Evolutionary conservation across 2,797 vertebrate species (phyloP).

Genomic region (Mareca penelope): DNA sequence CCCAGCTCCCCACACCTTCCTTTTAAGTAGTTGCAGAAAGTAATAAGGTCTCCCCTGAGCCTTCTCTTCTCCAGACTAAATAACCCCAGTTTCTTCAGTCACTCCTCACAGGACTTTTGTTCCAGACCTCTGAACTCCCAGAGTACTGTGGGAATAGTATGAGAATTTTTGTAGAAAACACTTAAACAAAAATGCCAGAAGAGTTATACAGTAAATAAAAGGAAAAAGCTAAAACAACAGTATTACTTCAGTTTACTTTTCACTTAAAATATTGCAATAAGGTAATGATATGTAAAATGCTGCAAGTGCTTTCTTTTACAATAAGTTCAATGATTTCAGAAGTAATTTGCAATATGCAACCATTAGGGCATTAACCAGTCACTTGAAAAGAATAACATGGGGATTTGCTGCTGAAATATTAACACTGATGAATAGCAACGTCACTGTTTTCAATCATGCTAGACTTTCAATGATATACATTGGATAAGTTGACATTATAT

Average conservation of each 20-base stretch:
- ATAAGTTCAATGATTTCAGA: neutral
- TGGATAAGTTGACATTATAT: neutral
- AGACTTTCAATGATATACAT: neutral
- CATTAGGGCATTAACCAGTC: neutral
- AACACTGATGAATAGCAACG: too few species aligned
- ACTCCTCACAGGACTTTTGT: too few species aligned
- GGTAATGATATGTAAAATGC: neutral
- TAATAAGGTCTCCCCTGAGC: too few species aligned
- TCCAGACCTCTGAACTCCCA: too few species aligned
- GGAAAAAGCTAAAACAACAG: neutral
- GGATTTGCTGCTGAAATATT: neutral
- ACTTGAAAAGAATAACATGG: neutral
- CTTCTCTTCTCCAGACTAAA: too few species aligned
- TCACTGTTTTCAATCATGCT: neutral
- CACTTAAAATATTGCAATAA: neutral
- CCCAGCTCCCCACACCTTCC: too few species aligned
- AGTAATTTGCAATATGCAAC: neutral
- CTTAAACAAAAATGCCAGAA: neutral
- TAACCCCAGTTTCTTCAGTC: too few species aligned
- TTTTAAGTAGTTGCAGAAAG: too few species aligned
- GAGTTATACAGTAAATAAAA: neutral
- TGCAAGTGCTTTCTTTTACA: neutral
- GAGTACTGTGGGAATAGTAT: neutral
- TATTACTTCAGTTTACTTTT: neutral
- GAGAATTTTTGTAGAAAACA: neutral